Evolutionary conservation across 2,888 invertebrate genomes (phyloP), one percentile per base, ranked within the genome.

Genomic region (Drosophila rubida): DNA sequence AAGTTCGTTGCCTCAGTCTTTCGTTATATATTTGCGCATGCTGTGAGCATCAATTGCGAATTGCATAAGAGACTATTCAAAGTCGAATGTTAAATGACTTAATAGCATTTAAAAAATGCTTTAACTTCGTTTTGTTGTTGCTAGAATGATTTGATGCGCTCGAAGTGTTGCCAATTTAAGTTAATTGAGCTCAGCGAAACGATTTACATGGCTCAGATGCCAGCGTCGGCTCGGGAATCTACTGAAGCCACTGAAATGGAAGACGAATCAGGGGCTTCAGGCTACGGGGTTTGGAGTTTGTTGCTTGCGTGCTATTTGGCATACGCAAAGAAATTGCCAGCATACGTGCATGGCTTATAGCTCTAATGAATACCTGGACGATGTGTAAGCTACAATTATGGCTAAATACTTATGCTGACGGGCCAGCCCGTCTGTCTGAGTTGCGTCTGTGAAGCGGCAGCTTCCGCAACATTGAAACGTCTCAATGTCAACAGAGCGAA

Each of bases 1-100:
- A 80, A 77, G 88, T 81, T 89, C 68, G 80, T 77, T 71, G 71
- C 71, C 76, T 83, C 68, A 89, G 87, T 89, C 87, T 83, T 90
- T 86, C 39, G 81, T 78, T 82, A 61, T 4, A 27, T 11, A 32
- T 30, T 42, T 49, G 57, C 65, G 37, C 30, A 57, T 53, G 37
- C 46, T 53, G 61, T 16, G 22, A 30, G 13, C 32, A 14, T 41
- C 42, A 53, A 42, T 42, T 42, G 22, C 32, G 22, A 49, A 59
- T 79, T 78, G 59, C 65, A 55, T 45, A 58, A 71, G 9, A n/a
- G 37, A 58, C 51, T 6, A 19, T 54, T 63, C 65, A 32, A 69
- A 69, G 67, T 62, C 63, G 55, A 78, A 76, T 65, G 68, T 74
- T 78, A 62, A 76, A 81, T 80, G 75, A 63, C 70, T 73, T 73